Base-by-base conservation (phyloP, 2,888 invertebrate species). In the Lithophane semibrunnea region DNA sequence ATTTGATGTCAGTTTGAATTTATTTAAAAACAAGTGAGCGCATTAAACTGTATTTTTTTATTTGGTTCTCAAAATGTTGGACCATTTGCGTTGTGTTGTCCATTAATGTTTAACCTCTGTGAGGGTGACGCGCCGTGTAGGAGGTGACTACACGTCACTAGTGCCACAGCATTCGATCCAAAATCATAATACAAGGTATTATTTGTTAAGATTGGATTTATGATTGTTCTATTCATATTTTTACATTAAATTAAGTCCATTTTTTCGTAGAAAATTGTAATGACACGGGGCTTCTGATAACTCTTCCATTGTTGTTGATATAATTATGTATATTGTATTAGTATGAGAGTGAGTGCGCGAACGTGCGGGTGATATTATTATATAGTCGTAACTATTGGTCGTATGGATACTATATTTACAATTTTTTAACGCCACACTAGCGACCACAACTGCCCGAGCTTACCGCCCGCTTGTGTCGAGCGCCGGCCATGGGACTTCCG, bases 261-360 rank as follows among this genome's bases (percentile, higher is more conserved):
- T 90, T 92, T 92, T 92, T 90, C 86, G 88, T 90, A 89, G 82
- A 88, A 88, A 84, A 89, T 90, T 90, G 79, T 92, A 90, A 91
- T 88, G 86, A 92, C 91, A 90, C 90, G 91, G 94, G 93, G 94
- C 94, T 96, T 95, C 95, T 94, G 90, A 93, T 86, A 91, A 93
- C 89, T 95, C 95, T 96, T 96, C 95, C 95, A 95, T 94, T 95
- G 92, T 95, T 95, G 92, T 93, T 93, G 90, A 92, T 91, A 91
- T 91, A 68, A n/a, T 37, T 54, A 90, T 90, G 88, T 83, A 88
- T 85, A 88, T 89, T 88, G 87, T 90, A 90, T 87, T 83, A 88
- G 90, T 91, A 87, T 86, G 91, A 78, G 88, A 79, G 87, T 87
- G 92, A 87, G 89, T 92, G 92, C 87, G 91, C 88, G 91, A 85